These are phyloP conservation scores for Petromus typicus DNA, from an alignment of 2,113 vertebrate species.

Conservation along the genomic window DNA sequence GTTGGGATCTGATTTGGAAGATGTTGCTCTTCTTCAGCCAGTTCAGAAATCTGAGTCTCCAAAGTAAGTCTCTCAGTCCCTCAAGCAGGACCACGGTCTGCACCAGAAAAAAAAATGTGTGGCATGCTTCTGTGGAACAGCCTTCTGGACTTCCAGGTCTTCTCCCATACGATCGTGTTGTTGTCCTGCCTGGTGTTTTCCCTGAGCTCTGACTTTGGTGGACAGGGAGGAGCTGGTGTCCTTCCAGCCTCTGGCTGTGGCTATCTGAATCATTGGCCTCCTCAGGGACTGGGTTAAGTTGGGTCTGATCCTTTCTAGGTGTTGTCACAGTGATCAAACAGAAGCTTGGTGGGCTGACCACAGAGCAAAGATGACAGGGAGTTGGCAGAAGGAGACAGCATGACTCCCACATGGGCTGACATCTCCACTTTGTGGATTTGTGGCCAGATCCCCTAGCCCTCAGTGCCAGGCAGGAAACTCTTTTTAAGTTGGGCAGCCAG, in stretches of 20 bases:
- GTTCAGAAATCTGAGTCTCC: not conserved
- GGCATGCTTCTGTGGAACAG: not conserved
- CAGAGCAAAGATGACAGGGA: not conserved
- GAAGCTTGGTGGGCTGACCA: not conserved
- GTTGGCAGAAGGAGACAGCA: rapidly evolving
- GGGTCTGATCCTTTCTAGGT: not conserved
- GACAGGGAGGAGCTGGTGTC: not conserved
- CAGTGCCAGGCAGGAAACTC: not conserved
- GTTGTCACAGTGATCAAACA: not conserved
- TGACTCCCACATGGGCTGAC: rapidly evolving
- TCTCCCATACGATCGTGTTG: not conserved
- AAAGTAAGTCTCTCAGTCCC: no score
- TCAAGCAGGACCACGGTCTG: not conserved
- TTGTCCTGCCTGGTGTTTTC: not conserved
- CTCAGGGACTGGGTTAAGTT: no score
- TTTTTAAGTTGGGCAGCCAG: no score
- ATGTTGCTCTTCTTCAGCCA: not conserved
- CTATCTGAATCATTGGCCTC: not conserved
- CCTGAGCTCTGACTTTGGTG: not conserved
- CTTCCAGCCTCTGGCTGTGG: not conserved
- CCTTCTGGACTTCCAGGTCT: not conserved
- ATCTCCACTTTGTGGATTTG: not conserved
- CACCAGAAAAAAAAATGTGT: not conserved
- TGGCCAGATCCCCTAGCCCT: no score
- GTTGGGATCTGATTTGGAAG: not conserved